Evolutionary conservation across 2,113 vertebrate species (phyloP).

Genomic region (Erythrolamprus reginae): DNA sequence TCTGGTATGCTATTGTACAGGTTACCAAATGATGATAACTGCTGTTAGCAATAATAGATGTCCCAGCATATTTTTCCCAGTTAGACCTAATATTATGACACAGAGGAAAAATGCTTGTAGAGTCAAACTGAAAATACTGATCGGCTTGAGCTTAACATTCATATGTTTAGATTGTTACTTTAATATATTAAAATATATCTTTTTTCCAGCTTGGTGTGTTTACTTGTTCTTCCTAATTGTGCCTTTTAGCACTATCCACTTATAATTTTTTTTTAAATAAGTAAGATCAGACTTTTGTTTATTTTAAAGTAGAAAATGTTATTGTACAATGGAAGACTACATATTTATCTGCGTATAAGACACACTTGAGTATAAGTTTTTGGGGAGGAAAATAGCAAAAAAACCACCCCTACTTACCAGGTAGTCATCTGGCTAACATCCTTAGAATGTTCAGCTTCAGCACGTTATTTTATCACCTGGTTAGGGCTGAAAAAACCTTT

Average conservation of each 20-base stretch:
- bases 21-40: background rate
- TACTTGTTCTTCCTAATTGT: background rate
- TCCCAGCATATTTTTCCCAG: background rate
- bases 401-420: no score
- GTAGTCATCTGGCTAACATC: no score
- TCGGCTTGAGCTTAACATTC: background rate
- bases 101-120: background rate
- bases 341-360: no score
- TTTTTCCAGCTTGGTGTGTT: background rate
- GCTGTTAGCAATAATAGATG: background rate
- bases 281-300: background rate
- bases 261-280: background rate
- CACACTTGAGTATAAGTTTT: no score
- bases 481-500: no score
- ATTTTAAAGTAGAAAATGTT: background rate
- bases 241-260: background rate
- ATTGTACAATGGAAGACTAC: background rate
- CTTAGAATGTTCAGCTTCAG: no score
- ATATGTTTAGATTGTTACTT: background rate
- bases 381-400: no score
- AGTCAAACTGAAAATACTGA: background rate
- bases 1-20: background rate
- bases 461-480: no score
- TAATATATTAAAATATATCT: background rate
- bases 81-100: background rate